These are phyloP conservation scores for Mesitornis unicolor DNA, from an alignment of 2,113 vertebrate genomes.

Conservation along the genomic window DNA sequence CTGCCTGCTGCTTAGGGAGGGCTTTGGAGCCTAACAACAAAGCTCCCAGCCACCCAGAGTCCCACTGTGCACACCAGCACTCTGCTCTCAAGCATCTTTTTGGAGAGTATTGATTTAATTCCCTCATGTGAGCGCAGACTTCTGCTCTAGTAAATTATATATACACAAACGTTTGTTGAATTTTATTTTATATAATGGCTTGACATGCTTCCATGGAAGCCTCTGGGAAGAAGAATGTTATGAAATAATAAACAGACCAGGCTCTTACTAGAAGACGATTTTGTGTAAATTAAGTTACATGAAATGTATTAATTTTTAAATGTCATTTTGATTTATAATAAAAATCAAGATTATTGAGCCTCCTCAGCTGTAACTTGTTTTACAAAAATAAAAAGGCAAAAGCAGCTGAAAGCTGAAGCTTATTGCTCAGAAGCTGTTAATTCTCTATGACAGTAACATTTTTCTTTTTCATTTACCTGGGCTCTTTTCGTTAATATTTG, in stretches of 20 bases:
- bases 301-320: conserved; percentile 40
- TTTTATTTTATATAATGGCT: conserved; percentile 20
- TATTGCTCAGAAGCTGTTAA: neutral
- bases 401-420: neutral
- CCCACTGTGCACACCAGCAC: neutral
- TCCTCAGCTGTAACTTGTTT: neutral
- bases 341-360: neutral
- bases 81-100: neutral
- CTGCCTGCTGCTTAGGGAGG: neutral
- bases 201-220: conserved; percentile 16
- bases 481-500: neutral
- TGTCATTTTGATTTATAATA: conserved; percentile 5
- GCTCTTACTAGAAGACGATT: conserved; percentile 17
- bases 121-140: neutral
- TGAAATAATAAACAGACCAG: conserved; percentile 27
- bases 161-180: neutral
- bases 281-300: conserved; percentile 6
- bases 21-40: neutral
- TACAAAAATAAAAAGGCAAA: neutral
- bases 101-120: conserved; percentile 39
- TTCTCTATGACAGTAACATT: neutral
- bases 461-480: neutral
- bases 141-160: conserved; percentile 27
- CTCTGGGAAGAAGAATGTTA: conserved; percentile 27
- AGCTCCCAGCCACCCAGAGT: neutral